Evolutionary conservation across 2,888 invertebrate species (phyloP), one percentile per base, ranked within the genome.

Genomic region (Cosmia trapezina): DNA sequence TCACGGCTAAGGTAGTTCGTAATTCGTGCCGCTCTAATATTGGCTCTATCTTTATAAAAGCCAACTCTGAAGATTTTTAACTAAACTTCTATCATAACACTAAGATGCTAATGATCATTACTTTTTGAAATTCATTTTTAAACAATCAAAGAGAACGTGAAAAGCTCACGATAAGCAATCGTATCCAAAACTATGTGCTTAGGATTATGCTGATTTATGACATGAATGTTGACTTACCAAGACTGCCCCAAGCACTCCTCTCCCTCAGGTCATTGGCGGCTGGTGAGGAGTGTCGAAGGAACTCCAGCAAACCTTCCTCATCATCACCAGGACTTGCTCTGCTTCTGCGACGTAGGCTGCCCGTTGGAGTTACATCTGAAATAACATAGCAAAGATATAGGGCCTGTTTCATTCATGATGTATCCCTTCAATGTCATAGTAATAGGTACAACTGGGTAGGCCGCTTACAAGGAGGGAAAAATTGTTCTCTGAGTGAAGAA

Each of bases 221-320:
- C 3, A 47, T 33, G 4, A 56, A 56, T 17, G 8, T 33, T 33
- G 28, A 56, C 33, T 90, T 95, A 98, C 98, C 98, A 83, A 98
- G 96, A 92, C 98, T 98, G 59, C 98, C 98, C 97, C 98, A 98
- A 12, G 98, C 97, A 89, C 98, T 98, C 63, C 98, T 95, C 89
- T 98, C 98, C 56, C 98, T 95, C 17, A 97, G 95, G 78, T 97
- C 98, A 77, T 97, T 97, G 72, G 98, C 98, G 0, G 98, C 98
- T 0, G 95, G 95, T 1, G 96, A 94, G 8, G 98, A 97, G 62
- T 97, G 97, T 70, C 98, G 95, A 68, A 99, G 94, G 91, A 98
- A 98, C 91, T 98, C 98, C 97, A 99, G 97, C n/a, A 99, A 93
- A 28, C 98, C 98, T 8, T 97, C 97, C 86, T 98, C 98, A 89